Evolutionary conservation across 2,113 vertebrate species (phyloP), one percentile per base, ranked within the genome.

Genomic region (Eulemur rufifrons): DNA sequence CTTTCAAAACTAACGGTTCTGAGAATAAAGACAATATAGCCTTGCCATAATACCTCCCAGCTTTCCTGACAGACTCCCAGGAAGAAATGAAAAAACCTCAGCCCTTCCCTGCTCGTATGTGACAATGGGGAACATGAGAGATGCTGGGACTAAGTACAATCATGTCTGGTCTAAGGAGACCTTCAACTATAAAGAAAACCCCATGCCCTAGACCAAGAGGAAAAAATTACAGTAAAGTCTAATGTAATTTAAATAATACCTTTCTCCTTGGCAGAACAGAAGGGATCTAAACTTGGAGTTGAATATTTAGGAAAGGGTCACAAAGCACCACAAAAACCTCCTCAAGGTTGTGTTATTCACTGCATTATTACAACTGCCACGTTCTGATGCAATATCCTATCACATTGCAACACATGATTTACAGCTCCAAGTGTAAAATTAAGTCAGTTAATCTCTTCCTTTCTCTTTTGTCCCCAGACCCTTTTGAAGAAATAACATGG

Each of bases 1-100:
- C 96, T 97, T 97, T 97, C 97, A 97, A 98, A 98, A 97, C 80
- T 96, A 97, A 98, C 92, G 97, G 96, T 56, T 91, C 86, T 73
- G 50, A 94, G 78, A 93, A 69, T 61, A 95, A 93, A 95, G 95
- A 73, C 66, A 77, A 74, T 54, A 73, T 64, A 69, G 88, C 69
- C 95, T 85, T 66, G 80, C 91, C 78, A 82, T 76, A 74, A 88
- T 23, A 85, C 89, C 93, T 93, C 92, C 83, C 54, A 61, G 87
- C 86, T 93, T 81, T 96, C 86, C 96, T 45, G 81, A 86, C 56
- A 89, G 63, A 93, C 86, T 97, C 97, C 94, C 96, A 89, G 94
- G 93, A 95, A 89, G 95, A 86, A 20, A 50, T 93, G 86, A 80
- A 93, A 95, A 97, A 96, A 96, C 66, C 17, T 80, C 20, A 76